Evolutionary conservation across 2,797 vertebrate species (phyloP), one percentile per base, ranked within the genome.

Genomic region (Pangasius sanitwongsei): DNA sequence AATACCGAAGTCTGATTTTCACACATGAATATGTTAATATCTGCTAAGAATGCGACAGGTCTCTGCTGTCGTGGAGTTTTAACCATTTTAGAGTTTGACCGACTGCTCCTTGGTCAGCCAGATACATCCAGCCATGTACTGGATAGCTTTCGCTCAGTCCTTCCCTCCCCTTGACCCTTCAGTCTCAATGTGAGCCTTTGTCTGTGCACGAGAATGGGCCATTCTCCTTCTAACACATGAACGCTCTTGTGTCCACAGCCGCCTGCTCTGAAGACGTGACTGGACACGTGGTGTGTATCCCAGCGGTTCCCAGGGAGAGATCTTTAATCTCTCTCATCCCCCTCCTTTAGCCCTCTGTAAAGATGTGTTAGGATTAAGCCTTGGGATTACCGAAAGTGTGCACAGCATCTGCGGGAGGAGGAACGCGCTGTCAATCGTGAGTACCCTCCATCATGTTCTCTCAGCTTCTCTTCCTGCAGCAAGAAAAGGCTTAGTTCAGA

Each of bases 201-300:
- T 95, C 80, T 91, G 41, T 25, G 44, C 78, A 94, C 93, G 92
- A 96, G 93, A 94, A 95, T 92, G 92, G 93, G 89, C 93, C 93
- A 93, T 95, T 95, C 94, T 96, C 92, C 93, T 92, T 91, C 94
- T 91, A 93, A 81, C 92, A 94, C 93, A 94, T 94, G 91, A 90
- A 87, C 85, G 50, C 93, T 95, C 93, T 94, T 94, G 93, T 96
- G 92, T 94, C 93, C 91, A 90, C 92, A 96, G 96, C 92, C 93
- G 74, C 92, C 90, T 48, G 91, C 90, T 91, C 92, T 85, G 91
- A 94, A 93, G 92, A 95, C 91, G 92, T 93, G 92, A 91, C 91
- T 75, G 81, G 86, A 89, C 89, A 87, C 91, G 91, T 91, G 93
- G 90, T 92, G 90, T 91, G 90, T 93, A 92, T 93, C 87, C 93